Conservation (phyloP, 2,113 vertebrate species). For the Trematomus loennbergii region DNA sequence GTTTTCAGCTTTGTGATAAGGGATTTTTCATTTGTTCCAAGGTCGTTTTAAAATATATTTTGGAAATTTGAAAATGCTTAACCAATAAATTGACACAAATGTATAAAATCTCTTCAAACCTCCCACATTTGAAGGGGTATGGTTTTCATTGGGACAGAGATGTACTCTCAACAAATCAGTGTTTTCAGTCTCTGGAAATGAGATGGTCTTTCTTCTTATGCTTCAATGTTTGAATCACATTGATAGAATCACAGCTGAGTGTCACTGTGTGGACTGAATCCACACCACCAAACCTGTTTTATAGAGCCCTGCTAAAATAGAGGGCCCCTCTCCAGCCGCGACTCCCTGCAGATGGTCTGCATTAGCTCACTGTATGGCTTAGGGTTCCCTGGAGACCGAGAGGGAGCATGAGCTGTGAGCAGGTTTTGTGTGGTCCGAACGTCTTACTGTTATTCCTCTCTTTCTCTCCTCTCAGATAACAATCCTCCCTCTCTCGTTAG, state of each 20-base stretch:
- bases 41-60: too few relatives aligned
- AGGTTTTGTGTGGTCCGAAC: constrained; percentile 73
- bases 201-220: too few relatives aligned
- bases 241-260: neutral
- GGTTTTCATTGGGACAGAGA: too few relatives aligned
- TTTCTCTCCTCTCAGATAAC: constrained; percentile 33
- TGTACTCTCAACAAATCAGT: too few relatives aligned
- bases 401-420: constrained; percentile 42
- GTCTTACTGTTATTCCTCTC: constrained; percentile 33
- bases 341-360: constrained; percentile 71
- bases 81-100: too few relatives aligned
- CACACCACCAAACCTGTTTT: constrained; percentile 37
- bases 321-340: constrained; percentile 35
- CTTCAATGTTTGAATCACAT: neutral
- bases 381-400: constrained; percentile 55
- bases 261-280: neutral
- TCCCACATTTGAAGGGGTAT: too few relatives aligned
- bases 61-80: too few relatives aligned
- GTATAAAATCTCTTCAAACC: too few relatives aligned
- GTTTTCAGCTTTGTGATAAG: too few relatives aligned
- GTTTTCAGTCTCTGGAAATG: too few relatives aligned
- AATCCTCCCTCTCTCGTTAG: neutral
- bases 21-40: too few relatives aligned
- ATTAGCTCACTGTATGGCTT: constrained; percentile 69
- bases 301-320: constrained; percentile 45